These are phyloP conservation scores for Augiades crinisus DNA, from an alignment of 2,888 invertebrate genomes.

Conservation along the genomic window DNA sequence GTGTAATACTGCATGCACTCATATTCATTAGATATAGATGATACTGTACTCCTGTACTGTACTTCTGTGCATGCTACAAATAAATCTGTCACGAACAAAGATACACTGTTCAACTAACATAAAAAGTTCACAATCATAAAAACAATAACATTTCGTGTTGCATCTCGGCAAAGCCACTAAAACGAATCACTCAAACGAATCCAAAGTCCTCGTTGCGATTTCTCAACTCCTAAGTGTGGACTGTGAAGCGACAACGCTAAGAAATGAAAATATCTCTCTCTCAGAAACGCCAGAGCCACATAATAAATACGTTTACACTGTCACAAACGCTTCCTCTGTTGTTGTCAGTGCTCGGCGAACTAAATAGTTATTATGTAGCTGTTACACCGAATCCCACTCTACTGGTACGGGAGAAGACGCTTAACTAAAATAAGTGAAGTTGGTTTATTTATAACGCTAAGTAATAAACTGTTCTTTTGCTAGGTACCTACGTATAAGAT, in stretches of 20 bases:
- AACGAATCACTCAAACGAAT: constrained; percentile 9
- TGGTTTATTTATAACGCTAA: constrained; percentile 1
- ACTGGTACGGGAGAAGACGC: constrained; percentile 8
- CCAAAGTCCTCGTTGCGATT: constrained; percentile 13
- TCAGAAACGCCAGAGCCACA: constrained; percentile 25
- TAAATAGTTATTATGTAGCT: constrained; percentile 31
- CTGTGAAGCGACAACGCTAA: constrained; percentile 19
- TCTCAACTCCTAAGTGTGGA: constrained; percentile 19
- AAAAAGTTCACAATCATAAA: background rate
- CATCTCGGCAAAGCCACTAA: constrained; percentile 1
- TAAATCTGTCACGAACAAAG: no score
- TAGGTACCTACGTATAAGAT: no score
- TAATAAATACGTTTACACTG: constrained; percentile 32
- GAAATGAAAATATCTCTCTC: constrained; percentile 28
- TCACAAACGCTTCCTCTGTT: constrained; percentile 31
- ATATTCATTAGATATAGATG: no score
- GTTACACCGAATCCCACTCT: constrained; percentile 20
- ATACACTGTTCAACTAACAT: no score
- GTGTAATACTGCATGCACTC: no score
- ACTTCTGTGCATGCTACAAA: no score
- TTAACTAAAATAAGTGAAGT: background rate
- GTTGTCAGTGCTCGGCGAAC: constrained; percentile 30
- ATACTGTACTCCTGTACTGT: no score
- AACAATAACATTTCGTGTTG: background rate
- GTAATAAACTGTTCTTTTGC: background rate